phyloP scores from a whole-genome alignment of 2,113 vertebrate species.

The Chinchilla lanigera region DNA sequence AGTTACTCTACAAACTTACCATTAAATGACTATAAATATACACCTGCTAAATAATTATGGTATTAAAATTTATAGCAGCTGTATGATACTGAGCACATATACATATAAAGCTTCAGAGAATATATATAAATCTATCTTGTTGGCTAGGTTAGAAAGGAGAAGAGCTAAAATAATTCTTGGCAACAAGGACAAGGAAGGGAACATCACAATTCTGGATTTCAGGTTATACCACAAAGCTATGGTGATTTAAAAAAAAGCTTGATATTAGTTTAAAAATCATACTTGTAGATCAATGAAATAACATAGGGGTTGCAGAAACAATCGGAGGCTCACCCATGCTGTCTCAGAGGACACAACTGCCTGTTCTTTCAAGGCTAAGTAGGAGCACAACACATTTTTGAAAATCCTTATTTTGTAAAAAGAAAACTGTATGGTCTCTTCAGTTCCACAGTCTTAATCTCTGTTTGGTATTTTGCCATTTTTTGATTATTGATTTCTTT shows the following conservation, averaged over 20 bases:
- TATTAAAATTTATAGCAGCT: background rate
- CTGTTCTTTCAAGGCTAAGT: background rate
- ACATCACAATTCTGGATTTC: background rate
- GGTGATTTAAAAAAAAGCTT: background rate
- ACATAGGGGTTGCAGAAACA: background rate
- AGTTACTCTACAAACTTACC: background rate
- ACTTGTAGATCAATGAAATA: background rate
- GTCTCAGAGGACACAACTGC: background rate
- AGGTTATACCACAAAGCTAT: background rate
- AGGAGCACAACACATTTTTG: background rate
- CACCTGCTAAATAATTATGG: background rate
- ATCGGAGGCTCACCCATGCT: background rate
- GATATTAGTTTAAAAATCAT: background rate
- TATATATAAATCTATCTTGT: background rate
- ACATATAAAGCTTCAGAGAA: background rate
- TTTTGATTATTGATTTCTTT: background rate
- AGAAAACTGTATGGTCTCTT: background rate
- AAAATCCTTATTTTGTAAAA: background rate
- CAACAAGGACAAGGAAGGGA: background rate
- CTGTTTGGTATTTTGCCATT: background rate
- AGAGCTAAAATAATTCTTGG: background rate
- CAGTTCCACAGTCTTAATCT: background rate
- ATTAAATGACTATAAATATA: background rate
- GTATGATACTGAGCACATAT: background rate
- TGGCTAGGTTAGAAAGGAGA: background rate